phyloP scores from a whole-genome alignment of 2,113 vertebrate species.

The Rallus limicola region DNA sequence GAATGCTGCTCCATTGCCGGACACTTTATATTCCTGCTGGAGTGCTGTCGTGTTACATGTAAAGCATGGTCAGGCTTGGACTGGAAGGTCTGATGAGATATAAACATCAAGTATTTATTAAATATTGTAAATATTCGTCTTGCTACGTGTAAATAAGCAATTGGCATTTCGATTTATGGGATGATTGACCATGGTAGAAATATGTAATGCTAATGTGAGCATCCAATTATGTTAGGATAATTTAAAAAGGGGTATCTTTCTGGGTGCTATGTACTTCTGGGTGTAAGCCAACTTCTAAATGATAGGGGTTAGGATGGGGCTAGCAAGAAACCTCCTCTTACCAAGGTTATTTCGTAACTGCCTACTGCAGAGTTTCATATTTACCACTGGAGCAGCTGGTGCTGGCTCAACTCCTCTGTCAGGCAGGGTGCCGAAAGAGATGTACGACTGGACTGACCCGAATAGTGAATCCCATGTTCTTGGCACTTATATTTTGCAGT shows the following conservation, averaged over 20 bases:
- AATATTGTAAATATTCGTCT: conserved; percentile 22
- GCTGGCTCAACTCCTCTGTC: conserved; percentile 59
- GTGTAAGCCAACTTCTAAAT: background rate
- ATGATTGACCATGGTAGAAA: background rate
- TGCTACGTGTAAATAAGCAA: background rate
- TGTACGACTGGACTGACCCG: conserved; percentile 45
- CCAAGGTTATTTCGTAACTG: conserved; percentile 57
- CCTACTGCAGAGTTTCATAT: conserved; percentile 37
- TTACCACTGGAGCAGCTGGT: conserved; percentile 58
- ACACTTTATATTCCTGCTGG: background rate
- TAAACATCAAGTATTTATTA: conserved; percentile 28
- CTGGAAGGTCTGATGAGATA: background rate
- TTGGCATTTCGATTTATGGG: background rate
- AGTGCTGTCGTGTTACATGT: background rate
- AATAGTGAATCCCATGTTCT: conserved; percentile 21
- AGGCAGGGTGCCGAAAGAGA: conserved; percentile 40
- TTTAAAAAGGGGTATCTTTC: background rate
- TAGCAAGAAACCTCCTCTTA: conserved; percentile 5
- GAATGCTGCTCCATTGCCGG: background rate
- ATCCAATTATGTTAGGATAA: background rate
- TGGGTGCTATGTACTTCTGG: background rate
- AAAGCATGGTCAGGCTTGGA: background rate
- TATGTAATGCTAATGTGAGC: background rate
- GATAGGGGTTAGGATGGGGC: conserved; percentile 7
- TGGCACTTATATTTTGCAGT: background rate